phyloP scores from a whole-genome alignment of 2,888 invertebrate genomes.

The Sinhomidia bicolor region DNA sequence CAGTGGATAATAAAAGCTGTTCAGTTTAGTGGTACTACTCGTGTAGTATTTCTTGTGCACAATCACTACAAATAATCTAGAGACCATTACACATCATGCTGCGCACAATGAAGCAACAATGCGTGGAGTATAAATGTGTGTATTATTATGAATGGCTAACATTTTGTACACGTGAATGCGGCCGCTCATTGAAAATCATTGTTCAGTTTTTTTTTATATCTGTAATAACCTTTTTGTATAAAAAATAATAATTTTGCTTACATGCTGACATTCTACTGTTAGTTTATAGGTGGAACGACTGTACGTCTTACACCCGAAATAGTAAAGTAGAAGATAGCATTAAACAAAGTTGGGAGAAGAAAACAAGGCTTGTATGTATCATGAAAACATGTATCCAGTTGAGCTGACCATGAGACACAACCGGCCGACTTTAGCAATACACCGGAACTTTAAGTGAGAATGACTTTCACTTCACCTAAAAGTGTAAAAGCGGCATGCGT shows the following conservation, averaged over 20 bases:
- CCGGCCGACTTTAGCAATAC: conserved; percentile 2
- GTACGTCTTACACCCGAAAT: no score
- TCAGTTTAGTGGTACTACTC: neutral
- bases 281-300: neutral
- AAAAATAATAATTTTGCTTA: neutral
- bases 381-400: no score
- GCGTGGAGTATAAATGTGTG: conserved; percentile 6
- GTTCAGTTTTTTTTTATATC: neutral
- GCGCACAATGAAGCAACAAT: conserved; percentile 35
- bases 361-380: no score
- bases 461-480: neutral
- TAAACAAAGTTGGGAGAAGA: no score
- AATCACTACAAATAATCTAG: conserved; percentile 27
- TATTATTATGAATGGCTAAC: neutral
- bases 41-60: neutral
- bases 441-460: conserved; percentile 49
- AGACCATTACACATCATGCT: conserved; percentile 32
- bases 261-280: neutral
- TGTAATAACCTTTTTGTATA: conserved; percentile 7
- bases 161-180: neutral
- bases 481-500: conserved; percentile 34
- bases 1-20: no score
- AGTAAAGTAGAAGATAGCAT: no score
- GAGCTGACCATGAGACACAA: no score
- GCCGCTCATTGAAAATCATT: conserved; percentile 9